Conservation (phyloP, 2,797 vertebrate species). For the Phalloptychus januarius region DNA sequence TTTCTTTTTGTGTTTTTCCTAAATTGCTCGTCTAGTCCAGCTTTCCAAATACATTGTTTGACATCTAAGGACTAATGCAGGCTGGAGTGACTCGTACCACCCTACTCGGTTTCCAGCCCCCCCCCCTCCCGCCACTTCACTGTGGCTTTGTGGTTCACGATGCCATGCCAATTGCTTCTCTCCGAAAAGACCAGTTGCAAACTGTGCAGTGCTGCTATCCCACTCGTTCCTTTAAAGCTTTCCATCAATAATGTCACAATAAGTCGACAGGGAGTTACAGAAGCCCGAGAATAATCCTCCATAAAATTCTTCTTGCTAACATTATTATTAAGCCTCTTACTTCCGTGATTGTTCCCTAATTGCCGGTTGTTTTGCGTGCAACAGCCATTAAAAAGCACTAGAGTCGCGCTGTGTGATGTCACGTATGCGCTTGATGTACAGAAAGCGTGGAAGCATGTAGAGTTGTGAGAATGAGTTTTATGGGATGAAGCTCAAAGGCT, state of each 20-base stretch:
- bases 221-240: conserved; percentile 37
- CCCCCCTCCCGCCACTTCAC: conserved; percentile 3
- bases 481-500: conserved; percentile 34
- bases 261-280: conserved; percentile 15
- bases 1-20: conserved; percentile 13
- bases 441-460: conserved; percentile 29
- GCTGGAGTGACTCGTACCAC: conserved; percentile 66
- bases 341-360: not conserved
- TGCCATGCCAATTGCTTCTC: conserved; percentile 70
- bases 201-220: conserved; percentile 49
- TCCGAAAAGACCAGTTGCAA: conserved; percentile 59
- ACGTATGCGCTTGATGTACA: not conserved
- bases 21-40: conserved; percentile 37
- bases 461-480: conserved; percentile 44
- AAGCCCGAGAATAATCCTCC: conserved; percentile 6
- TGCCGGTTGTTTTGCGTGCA: not conserved
- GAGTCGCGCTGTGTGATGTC: conserved; percentile 10
- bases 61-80: conserved; percentile 64
- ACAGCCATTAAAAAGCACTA: conserved; percentile 3
- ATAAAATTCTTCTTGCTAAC: conserved; percentile 9
- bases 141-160: conserved; percentile 76
- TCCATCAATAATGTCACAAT: conserved; percentile 42
- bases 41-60: conserved; percentile 63
- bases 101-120: conserved; percentile 60
- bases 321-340: conserved; percentile 12